Evolutionary conservation across 2,113 vertebrate genomes (phyloP).

Genomic region (Catharus fuscescens): DNA sequence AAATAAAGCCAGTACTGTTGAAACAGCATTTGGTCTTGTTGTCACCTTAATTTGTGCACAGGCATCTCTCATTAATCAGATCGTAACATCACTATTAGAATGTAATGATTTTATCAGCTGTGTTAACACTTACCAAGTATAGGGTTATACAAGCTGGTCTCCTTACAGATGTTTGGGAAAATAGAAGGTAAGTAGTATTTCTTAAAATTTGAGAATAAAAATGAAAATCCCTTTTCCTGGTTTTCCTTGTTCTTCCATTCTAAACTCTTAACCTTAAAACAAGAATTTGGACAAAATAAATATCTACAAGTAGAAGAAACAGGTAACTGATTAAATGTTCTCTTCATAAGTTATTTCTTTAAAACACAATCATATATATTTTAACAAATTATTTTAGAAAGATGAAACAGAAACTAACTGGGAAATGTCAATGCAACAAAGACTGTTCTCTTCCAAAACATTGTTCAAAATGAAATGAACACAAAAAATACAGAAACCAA

Average conservation of each 20-base stretch:
- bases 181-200: constrained; percentile 98
- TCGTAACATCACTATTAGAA: not conserved
- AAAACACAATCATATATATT: not conserved
- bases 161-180: constrained; percentile 96
- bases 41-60: not conserved
- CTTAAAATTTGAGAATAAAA: constrained; percentile 97
- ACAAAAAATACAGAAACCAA: not conserved
- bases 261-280: constrained; percentile 91
- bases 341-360: not conserved
- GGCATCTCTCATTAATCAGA: not conserved
- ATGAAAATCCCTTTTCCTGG: constrained; percentile 97
- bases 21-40: not conserved
- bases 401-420: not conserved
- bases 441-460: not conserved
- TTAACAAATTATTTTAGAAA: not conserved
- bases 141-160: constrained; percentile 94
- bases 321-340: not conserved
- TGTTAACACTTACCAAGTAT: constrained; percentile 86
- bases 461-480: not conserved
- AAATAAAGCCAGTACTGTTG: not conserved
- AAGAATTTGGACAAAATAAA: not conserved
- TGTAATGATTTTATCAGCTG: not conserved
- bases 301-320: not conserved
- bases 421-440: not conserved
- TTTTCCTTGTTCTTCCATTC: constrained; percentile 99